These are phyloP conservation scores for Parnassius apollo DNA, from an alignment of 2,888 invertebrate genomes.

Conservation along the genomic window DNA sequence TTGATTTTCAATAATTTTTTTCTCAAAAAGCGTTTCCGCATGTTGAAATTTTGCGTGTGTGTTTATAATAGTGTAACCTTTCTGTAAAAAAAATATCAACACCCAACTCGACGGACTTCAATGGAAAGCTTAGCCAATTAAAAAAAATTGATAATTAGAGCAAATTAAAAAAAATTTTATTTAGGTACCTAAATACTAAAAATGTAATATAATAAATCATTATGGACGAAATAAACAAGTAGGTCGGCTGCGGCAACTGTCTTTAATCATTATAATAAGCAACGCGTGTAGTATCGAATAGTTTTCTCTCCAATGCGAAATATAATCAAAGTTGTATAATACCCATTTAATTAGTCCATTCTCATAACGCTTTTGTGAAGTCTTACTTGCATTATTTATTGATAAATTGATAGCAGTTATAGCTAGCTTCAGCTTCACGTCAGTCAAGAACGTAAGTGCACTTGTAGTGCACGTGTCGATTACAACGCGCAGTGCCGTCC, in stretches of 20 bases:
- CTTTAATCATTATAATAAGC: slow-evolving; percentile 33
- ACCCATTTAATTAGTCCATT: slow-evolving; percentile 1
- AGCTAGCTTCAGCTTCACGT: slow-evolving; percentile 18
- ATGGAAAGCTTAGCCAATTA: too few species aligned
- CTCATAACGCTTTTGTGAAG: slow-evolving; percentile 4
- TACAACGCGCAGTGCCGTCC: slow-evolving; percentile 2
- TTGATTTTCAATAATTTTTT: too few species aligned
- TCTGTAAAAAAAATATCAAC: too few species aligned
- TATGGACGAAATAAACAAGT: slow-evolving; percentile 39
- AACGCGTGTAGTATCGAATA: slow-evolving; percentile 1
- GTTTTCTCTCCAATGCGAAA: not conserved
- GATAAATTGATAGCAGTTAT: slow-evolving; percentile 17
- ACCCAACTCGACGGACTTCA: too few species aligned
- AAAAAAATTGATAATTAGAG: too few species aligned
- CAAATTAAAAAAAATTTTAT: too few species aligned
- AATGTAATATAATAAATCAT: not conserved
- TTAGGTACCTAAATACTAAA: too few species aligned
- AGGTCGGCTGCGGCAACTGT: slow-evolving; percentile 34
- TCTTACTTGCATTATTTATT: slow-evolving; percentile 18
- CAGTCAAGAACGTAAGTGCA: slow-evolving; percentile 55
- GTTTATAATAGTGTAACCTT: too few species aligned
- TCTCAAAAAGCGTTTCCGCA: too few species aligned
- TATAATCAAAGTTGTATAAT: slow-evolving; percentile 8
- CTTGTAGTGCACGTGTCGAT: slow-evolving; percentile 48
- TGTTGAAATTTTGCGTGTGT: too few species aligned